phyloP scores from a whole-genome alignment of 2,113 vertebrate species.

The Oxyruncus cristatus region DNA sequence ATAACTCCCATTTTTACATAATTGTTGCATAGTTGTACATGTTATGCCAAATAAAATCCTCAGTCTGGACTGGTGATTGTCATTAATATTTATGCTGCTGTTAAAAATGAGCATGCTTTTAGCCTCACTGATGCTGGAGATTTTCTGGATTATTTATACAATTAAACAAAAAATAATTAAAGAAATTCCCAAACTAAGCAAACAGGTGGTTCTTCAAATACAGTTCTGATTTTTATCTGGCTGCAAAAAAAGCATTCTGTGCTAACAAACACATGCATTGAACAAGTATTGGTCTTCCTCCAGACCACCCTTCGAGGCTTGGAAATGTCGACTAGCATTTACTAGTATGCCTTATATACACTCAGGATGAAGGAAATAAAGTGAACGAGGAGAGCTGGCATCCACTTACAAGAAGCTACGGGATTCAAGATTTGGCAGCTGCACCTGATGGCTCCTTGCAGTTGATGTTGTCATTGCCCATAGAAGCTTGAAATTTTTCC shows the following conservation, averaged over 20 bases:
- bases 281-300: background rate
- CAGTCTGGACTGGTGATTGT: slow-evolving; percentile 34
- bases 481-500: slow-evolving; percentile 46
- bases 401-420: slow-evolving; percentile 19
- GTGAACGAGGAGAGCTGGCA: slow-evolving; percentile 54
- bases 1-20: slow-evolving; percentile 51
- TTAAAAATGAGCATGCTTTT: slow-evolving; percentile 56
- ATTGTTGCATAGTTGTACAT: slow-evolving; percentile 21
- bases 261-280: background rate
- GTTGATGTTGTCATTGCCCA: slow-evolving; percentile 34
- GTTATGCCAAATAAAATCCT: slow-evolving; percentile 57
- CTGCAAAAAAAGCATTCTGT: slow-evolving; percentile 27
- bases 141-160: slow-evolving; percentile 57
- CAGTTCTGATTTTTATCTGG: slow-evolving; percentile 25
- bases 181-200: background rate
- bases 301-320: slow-evolving; percentile 9
- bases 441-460: background rate
- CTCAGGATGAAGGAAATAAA: slow-evolving; percentile 43
- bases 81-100: slow-evolving; percentile 65
- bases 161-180: background rate
- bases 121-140: slow-evolving; percentile 31
- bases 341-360: background rate
- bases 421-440: slow-evolving; percentile 43
- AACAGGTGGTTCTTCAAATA: slow-evolving; percentile 60
- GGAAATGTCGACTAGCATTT: background rate